These are phyloP conservation scores for Catharus ustulatus DNA, from an alignment of 2,797 vertebrate species.

Conservation along the genomic window DNA sequence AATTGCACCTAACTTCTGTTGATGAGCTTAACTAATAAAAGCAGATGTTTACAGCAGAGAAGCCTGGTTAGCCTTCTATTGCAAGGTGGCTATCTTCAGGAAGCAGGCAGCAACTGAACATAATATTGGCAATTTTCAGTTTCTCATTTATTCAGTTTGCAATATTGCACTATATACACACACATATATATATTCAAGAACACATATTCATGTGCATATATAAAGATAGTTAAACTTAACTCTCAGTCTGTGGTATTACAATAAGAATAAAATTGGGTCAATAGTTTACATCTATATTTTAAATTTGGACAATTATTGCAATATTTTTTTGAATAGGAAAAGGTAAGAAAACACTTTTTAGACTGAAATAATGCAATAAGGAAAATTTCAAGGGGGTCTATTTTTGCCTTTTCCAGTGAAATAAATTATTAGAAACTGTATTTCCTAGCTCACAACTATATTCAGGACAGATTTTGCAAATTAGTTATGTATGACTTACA, in stretches of 20 bases:
- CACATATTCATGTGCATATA: not conserved
- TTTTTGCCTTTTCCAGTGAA: not conserved
- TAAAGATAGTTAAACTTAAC: not conserved
- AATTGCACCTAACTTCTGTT: conserved; percentile 63
- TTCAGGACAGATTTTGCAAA: not conserved
- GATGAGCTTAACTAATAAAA: conserved; percentile 69
- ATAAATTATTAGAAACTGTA: not conserved
- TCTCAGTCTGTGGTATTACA: not conserved
- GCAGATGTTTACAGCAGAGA: conserved; percentile 64
- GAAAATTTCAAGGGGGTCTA: not conserved
- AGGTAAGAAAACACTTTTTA: not conserved
- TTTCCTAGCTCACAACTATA: not conserved
- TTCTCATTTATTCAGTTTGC: not conserved
- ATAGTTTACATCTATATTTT: not conserved
- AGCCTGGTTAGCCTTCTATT: conserved; percentile 23
- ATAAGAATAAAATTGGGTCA: not conserved
- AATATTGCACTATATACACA: not conserved
- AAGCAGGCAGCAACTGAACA: not conserved
- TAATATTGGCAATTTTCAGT: not conserved
- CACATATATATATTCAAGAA: not conserved
- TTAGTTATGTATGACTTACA: not conserved
- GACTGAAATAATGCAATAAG: not conserved
- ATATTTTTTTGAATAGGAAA: not conserved
- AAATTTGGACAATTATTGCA: not conserved
- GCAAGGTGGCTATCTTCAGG: conserved; percentile 55